Evolutionary conservation across 2,888 invertebrate species (phyloP), one percentile per base, ranked within the genome.

Genomic region (Halictus ligatus): DNA sequence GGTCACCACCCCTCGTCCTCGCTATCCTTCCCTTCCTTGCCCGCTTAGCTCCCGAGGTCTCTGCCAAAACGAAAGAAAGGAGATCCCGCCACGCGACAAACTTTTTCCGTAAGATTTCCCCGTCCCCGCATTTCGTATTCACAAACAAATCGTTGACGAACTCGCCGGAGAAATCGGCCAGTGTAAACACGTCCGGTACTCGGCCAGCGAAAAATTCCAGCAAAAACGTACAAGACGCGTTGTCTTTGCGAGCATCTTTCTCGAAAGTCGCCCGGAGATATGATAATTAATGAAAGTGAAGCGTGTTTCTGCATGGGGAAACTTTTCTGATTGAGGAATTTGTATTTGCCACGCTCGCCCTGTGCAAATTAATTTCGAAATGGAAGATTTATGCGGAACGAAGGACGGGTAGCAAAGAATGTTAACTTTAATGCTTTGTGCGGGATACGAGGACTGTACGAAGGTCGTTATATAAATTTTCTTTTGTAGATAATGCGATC

Each of bases 31-130:
- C n/a, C 58, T n/a, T 58, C 29, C 67, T 18, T 35, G 18, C 35
- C 18, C 10, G 25, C 18, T 15, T 18, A 25, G 18, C 35, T 40
- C 71, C 18, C 21, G 58, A 64, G 35, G 35, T 35, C 84, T 35
- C 75, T 35, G 60, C 29, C 25, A 71, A 78, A 60, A 64, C 43
- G 79, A 80, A 81, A 74, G 54, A 77, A 88, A 85, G 58, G 12
- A 64, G 85, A 86, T 87, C 80, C 88, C 80, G 74, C 86, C 80
- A 29, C 80, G 78, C 78, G 86, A 88, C 80, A 77, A 83, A 84
- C 83, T 90, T 89, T 83, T 69, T 84, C 82, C 67, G 80, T n/a
- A 81, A 90, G 84, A 88, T 88, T 88, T 87, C 81, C 29, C 67
- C 78, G 58, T 79, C 64, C 54, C 78, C 80, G 87, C 80, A 81